phyloP scores from a whole-genome alignment of 2,888 invertebrate species.

The Hirudinaria manillensis region DNA sequence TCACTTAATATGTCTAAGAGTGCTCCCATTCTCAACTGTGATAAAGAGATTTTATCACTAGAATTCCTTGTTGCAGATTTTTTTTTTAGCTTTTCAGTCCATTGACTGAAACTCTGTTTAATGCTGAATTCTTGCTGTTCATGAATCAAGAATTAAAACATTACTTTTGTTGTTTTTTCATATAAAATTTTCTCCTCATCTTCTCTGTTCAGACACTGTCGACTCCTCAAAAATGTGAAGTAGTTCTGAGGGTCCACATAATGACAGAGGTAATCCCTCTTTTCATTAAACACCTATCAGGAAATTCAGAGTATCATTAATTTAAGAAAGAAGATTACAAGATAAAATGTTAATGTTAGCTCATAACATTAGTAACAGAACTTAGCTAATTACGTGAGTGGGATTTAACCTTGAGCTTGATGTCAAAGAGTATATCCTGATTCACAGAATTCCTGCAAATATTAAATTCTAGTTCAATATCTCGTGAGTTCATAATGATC shows the following conservation, averaged over 20 bases:
- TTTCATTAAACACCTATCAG: conserved; percentile 22
- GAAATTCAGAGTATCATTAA: too few relatives aligned
- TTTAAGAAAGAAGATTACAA: not conserved
- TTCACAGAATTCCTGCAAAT: too few relatives aligned
- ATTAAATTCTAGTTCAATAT: too few relatives aligned
- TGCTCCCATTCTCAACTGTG: not conserved
- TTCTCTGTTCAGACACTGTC: not conserved
- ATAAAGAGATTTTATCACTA: not conserved
- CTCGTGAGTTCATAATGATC: too few relatives aligned
- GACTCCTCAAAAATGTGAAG: conserved; percentile 17
- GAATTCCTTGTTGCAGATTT: too few relatives aligned
- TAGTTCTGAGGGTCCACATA: not conserved
- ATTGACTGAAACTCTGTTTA: not conserved
- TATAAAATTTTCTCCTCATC: conserved; percentile 18
- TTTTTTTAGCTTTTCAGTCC: not conserved
- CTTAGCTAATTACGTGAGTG: not conserved
- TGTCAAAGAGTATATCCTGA: too few relatives aligned
- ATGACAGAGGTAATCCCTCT: conserved; percentile 13
- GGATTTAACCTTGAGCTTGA: too few relatives aligned
- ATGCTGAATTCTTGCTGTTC: not conserved
- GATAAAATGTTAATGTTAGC: not conserved
- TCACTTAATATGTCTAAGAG: conserved; percentile 10
- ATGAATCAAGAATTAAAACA: not conserved
- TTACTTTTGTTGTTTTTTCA: not conserved
- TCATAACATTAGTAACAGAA: not conserved